Base-by-base conservation (phyloP, 2,888 invertebrate genomes). In the Macrophya alboannulata region DNA sequence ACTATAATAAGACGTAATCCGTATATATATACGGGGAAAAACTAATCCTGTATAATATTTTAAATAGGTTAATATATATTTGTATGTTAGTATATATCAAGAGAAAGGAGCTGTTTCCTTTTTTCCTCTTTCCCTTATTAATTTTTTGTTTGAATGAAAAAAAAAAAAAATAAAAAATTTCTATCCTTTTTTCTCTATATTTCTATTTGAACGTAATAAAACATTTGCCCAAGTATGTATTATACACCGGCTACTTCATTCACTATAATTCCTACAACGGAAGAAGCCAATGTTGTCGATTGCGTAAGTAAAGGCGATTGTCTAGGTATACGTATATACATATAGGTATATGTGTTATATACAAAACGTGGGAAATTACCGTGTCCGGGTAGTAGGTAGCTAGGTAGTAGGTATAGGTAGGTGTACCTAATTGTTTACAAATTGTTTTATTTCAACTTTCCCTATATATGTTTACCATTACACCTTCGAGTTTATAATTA, bases 281-380 rank as follows among this genome's bases (percentile, higher is more conserved):
- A 81, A 81, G 62, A 81, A 59, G 81, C 25, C 43, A 81, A 81
- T 81, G 81, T 81, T 81, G n/a, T n/a, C 40, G 12, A 81, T 81
- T 81, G 81, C 81, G 81, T 62, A 81, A 81, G 59, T 62, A 62
- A 59, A 81, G 81, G 59, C 51, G 81, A 81, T 81, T 81, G n/a
- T 62, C 81, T 81, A 40, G 37, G 76, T 76, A 55, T 17, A 43
- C 65, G 31, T 31, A n/a, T 43, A 43, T n/a, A 72, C 17, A 0
- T 43, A 72, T 55, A 55, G 17, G 25, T 55, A 72, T 55, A 55
- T 37, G 25, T 55, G 45, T 25, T 10, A 9, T 62, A 21, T 62
- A 81, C 81, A 81, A 81, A 81, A 62, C 81, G 81, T 81, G 81
- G 62, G 81, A 81, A 81, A 51, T 62, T 21, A 17, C 62, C 62